Conservation (phyloP, 2,113 vertebrate species). For the Orthonyx spaldingii region DNA sequence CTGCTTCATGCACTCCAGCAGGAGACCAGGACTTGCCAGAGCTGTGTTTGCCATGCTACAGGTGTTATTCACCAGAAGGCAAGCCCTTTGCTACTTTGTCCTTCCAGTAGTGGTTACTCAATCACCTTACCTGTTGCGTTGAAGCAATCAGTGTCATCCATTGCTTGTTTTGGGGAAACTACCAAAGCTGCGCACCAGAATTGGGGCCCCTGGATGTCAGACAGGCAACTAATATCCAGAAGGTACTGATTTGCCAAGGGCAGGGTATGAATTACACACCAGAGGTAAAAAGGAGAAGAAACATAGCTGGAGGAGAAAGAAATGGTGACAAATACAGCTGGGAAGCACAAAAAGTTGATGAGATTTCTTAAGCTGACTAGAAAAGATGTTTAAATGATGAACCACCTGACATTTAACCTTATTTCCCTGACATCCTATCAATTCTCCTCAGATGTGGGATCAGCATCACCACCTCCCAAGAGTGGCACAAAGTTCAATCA, state of each 20-base stretch:
- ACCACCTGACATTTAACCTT: not conserved
- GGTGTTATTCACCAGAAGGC: not conserved
- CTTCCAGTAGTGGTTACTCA: not conserved
- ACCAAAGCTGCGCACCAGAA: not conserved
- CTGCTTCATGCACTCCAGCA: not conserved
- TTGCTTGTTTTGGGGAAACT: not conserved
- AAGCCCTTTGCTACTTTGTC: not conserved
- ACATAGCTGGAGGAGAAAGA: not conserved
- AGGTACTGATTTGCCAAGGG: not conserved
- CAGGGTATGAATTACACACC: not conserved
- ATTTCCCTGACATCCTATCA: not conserved
- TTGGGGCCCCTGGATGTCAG: accelerated
- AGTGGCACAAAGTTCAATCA: not conserved
- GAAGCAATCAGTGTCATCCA: not conserved
- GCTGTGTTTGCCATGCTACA: not conserved
- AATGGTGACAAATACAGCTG: not conserved
- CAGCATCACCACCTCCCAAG: not conserved
- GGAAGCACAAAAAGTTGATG: not conserved
- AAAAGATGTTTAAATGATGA: not conserved
- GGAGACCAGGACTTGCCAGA: not conserved
- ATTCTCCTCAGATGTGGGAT: not conserved
- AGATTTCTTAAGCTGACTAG: not conserved
- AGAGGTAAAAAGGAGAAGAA: not conserved
- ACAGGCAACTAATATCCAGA: not conserved
- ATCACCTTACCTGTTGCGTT: too few relatives aligned